Conservation (phyloP, 2,113 vertebrate genomes). For the Himantopus leucocephalus region DNA sequence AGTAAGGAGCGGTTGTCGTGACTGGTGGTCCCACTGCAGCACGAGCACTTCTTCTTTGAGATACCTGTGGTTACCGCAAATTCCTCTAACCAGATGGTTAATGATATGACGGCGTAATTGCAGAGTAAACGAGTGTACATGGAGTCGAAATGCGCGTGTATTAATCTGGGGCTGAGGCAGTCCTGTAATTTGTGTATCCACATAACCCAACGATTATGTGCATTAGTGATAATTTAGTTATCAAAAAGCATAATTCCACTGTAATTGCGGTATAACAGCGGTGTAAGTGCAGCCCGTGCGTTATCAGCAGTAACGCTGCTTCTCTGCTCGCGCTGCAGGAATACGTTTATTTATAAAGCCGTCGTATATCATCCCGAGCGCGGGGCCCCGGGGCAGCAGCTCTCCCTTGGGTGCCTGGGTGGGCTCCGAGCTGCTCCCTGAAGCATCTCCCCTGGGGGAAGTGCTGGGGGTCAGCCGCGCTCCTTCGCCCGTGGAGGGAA, state of each 20-base stretch:
- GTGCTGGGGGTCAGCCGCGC: accelerated
- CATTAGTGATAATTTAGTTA: constrained; percentile 56
- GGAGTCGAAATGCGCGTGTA: not conserved
- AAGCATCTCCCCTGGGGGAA: not conserved
- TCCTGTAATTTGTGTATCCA: constrained; percentile 46
- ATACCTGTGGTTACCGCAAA: not conserved
- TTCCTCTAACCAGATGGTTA: constrained; percentile 6
- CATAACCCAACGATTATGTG: constrained; percentile 24
- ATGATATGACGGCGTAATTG: not conserved
- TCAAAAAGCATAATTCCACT: constrained; percentile 2
- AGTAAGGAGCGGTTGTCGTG: not conserved
- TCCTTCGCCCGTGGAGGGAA: accelerated
- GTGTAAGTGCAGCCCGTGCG: not conserved
- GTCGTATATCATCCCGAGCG: accelerated
- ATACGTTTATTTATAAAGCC: accelerated
- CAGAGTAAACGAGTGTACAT: not conserved
- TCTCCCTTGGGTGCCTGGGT: not conserved
- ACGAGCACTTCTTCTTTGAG: not conserved
- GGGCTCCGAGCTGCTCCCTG: not conserved
- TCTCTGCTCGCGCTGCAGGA: not conserved
- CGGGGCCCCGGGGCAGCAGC: accelerated
- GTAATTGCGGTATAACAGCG: not conserved
- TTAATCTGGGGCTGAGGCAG: constrained; percentile 6
- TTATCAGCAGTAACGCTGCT: not conserved
- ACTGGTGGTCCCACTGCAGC: not conserved